These are phyloP conservation scores for Balearica regulorum DNA, from an alignment of 2,797 vertebrate species.

Conservation along the genomic window DNA sequence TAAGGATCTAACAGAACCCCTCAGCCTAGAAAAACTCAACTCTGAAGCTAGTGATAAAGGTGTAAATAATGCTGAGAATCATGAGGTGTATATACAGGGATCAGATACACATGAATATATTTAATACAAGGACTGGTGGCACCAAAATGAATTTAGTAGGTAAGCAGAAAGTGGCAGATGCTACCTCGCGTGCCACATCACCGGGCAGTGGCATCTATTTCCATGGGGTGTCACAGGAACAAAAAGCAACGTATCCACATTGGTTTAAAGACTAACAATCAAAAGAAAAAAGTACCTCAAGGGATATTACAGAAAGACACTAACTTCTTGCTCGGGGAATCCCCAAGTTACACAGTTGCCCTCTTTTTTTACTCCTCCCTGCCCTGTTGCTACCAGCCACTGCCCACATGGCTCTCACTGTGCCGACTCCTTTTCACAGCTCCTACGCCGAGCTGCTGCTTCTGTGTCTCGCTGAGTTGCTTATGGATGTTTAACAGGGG, in stretches of 20 bases:
- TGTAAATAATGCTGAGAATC: not conserved
- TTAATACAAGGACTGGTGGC: not conserved
- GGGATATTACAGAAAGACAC: not conserved
- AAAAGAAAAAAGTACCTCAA: not conserved
- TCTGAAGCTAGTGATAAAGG: not conserved
- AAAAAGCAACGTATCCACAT: not conserved
- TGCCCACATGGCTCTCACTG: fast-evolving
- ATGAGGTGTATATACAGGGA: not conserved
- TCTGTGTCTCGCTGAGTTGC: not conserved
- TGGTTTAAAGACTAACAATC: not conserved
- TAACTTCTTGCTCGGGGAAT: not conserved
- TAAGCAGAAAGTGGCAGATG: not conserved
- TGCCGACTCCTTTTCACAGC: not conserved
- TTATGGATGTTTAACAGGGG: not conserved
- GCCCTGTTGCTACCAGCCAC: not conserved
- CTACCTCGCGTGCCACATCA: not conserved
- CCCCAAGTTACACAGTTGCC: not conserved
- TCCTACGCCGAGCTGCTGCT: not conserved
- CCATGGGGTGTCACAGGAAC: not conserved
- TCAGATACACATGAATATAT: not conserved
- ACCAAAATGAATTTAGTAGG: not conserved
- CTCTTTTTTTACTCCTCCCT: not conserved
- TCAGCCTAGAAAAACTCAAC: not conserved
- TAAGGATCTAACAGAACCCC: not conserved
- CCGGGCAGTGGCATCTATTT: not conserved